Percentiles rank a stretch among this genome's conserved stretches.
Conservation (phyloP, 2,888 invertebrate species). For the Teleogryllus oceanicus region DNA sequence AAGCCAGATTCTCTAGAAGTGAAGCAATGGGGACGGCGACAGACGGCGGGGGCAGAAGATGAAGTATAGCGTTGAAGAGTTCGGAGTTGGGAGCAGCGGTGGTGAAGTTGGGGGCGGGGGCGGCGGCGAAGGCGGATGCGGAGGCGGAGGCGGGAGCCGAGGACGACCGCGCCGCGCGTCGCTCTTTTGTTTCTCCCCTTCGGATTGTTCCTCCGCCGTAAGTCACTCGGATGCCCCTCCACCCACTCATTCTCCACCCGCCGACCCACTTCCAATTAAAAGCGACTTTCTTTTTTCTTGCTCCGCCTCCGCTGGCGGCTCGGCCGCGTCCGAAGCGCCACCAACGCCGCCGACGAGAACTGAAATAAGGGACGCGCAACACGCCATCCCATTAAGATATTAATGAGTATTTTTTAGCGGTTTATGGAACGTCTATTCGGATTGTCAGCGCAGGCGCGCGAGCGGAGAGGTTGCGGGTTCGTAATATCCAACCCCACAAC, state of each 20-base stretch:
- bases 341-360: too few species aligned
- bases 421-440: not conserved
- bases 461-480: not conserved
- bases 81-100: too few species aligned
- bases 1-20: too few species aligned
- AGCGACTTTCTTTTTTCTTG: not conserved
- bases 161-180: not conserved
- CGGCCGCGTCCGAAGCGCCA: not conserved
- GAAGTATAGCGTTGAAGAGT: too few species aligned
- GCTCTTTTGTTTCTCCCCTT: slow-evolving; percentile 7
- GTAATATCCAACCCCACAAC: too few species aligned
- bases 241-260: not conserved
- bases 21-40: too few species aligned
- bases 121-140: not conserved
- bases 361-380: not conserved
- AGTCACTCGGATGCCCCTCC: not conserved
- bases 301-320: not conserved
- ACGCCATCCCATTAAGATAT: not conserved
- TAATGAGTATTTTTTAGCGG: slow-evolving; percentile 4
- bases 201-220: not conserved
- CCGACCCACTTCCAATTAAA: slow-evolving; percentile 3
- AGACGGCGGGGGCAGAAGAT: too few species aligned
- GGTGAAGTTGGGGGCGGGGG: too few species aligned
- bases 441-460: not conserved
- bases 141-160: not conserved